Percentiles rank a stretch among this genome's conserved stretches.
Evolutionary conservation across 2,113 vertebrate species (phyloP).

Genomic region (Speoplatyrhinus poulsoni): DNA sequence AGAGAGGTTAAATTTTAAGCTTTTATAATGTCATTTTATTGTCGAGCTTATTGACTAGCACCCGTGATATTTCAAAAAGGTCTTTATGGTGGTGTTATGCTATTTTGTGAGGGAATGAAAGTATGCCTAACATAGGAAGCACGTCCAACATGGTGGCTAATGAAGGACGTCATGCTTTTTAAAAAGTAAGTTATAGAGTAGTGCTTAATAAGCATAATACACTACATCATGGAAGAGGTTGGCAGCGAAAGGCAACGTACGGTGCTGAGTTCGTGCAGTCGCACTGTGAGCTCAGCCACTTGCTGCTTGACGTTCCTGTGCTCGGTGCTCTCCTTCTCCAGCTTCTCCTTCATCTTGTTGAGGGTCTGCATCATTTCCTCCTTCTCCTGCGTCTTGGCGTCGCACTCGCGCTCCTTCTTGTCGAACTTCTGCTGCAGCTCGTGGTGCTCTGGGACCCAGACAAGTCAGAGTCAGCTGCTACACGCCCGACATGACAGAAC

Average conservation of each 20-base stretch:
- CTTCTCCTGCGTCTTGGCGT: slow-evolving; percentile 96
- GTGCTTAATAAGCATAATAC: too few species aligned
- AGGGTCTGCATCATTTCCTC: slow-evolving; percentile 99
- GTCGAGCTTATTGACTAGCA: too few species aligned
- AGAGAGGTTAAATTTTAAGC: too few species aligned
- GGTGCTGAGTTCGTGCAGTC: slow-evolving; percentile 89
- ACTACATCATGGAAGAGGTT: not conserved
- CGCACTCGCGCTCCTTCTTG: slow-evolving; percentile 96
- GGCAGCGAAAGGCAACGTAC: slow-evolving; percentile 69
- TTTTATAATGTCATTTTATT: too few species aligned
- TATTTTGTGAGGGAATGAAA: too few species aligned
- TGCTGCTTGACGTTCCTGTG: slow-evolving; percentile 96
- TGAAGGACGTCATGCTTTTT: too few species aligned
- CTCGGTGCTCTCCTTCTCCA: slow-evolving; percentile 92
- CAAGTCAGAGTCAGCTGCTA: not conserved
- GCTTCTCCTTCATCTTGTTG: slow-evolving; percentile 99
- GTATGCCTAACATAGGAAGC: too few species aligned
- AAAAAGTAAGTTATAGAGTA: too few species aligned
- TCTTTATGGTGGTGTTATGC: too few species aligned
- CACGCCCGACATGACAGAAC: not conserved
- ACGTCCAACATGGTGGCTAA: too few species aligned
- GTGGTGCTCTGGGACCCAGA: slow-evolving; percentile 82
- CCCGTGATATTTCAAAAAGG: too few species aligned
- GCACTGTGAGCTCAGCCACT: slow-evolving; percentile 84
- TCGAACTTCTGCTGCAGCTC: slow-evolving; percentile 96